Conservation (phyloP, 2,888 invertebrate genomes). For the Mythimna lalbum region DNA sequence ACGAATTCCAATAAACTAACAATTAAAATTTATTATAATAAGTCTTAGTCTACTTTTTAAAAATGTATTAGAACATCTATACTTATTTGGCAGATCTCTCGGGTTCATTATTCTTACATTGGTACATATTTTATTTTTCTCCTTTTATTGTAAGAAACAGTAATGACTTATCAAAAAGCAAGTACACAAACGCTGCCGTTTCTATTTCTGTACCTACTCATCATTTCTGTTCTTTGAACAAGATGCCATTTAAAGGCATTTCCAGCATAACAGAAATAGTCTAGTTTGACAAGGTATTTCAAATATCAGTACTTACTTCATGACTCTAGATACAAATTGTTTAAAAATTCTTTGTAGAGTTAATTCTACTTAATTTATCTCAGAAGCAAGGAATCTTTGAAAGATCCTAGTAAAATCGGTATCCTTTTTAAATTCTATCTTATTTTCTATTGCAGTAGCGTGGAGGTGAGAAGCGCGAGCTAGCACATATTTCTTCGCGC, state of each 20-base stretch:
- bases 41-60: no score
- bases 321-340: not conserved
- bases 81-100: no score
- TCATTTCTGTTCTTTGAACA: not conserved
- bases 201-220: not conserved
- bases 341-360: not conserved
- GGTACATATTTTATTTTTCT: no score
- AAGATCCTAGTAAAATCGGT: conserved; percentile 24
- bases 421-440: conserved; percentile 50
- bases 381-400: conserved; percentile 1
- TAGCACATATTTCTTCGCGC: conserved; percentile 57
- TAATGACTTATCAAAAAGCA: not conserved
- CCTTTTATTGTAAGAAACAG: not conserved
- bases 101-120: no score
- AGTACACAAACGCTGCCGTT: not conserved
- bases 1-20: no score
- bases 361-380: not conserved
- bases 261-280: conserved; percentile 11
- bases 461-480: conserved; percentile 54
- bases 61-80: no score
- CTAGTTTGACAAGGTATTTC: conserved; percentile 16
- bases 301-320: conserved; percentile 1
- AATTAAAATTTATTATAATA: no score
- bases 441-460: conserved; percentile 48
- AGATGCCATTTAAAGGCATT: not conserved